Percentiles rank a stretch among this genome's conserved stretches.
Conservation (phyloP, 1,140 invertebrate genomes). For the Bicyclus anynana region DNA sequence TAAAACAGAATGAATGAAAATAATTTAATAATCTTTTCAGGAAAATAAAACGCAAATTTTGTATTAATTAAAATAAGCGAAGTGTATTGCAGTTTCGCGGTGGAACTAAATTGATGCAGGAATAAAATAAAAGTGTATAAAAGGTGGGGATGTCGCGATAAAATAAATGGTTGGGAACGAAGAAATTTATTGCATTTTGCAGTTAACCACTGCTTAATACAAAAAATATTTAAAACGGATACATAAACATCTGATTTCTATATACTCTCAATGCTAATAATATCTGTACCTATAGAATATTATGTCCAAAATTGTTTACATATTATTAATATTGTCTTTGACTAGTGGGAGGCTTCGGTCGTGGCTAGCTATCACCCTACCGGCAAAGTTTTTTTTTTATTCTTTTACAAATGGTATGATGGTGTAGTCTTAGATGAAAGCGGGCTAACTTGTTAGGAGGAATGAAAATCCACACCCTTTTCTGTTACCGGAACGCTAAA, state of each 20-base stretch:
- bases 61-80: not conserved
- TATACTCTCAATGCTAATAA: no score
- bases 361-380: no score
- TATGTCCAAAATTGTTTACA: no score
- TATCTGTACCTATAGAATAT: no score
- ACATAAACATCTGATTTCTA: not conserved
- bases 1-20: not conserved
- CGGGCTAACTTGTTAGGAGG: no score
- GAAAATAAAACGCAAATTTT: not conserved
- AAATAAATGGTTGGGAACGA: not conserved
- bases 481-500: no score
- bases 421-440: no score
- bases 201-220: not conserved
- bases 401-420: no score
- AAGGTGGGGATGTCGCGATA: not conserved
- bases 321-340: no score
- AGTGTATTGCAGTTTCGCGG: not conserved
- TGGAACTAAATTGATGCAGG: not conserved
- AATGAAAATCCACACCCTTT: no score
- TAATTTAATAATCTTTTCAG: not conserved
- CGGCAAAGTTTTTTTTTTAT: no score
- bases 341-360: no score
- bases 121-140: slow-evolving; percentile 5
- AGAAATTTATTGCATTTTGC: slow-evolving; percentile 2
- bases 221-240: not conserved